Evolutionary conservation across 2,797 vertebrate genomes (phyloP), one percentile per base, ranked within the genome.

Genomic region (Chaetophractus vellerosus): DNA sequence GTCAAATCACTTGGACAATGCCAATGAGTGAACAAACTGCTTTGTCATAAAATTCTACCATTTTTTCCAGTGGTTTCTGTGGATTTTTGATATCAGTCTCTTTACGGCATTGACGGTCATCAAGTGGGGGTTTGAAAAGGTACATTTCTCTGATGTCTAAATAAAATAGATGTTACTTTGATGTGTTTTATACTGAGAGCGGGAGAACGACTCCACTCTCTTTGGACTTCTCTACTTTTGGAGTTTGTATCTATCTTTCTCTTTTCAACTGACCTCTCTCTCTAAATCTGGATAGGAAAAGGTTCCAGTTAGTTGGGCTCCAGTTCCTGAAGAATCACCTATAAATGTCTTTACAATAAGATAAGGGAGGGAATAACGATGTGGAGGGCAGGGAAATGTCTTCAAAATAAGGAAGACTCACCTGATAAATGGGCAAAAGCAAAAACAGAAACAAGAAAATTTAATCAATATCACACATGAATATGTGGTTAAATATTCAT

Each of bases 81-180:
- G 24, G 84, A 97, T 98, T 97, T 98, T 98, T 97, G 93, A 98
- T 98, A 98, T 97, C 96, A 96, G 96, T 97, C 91, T 98, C 88
- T 98, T 98, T 97, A 97, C 96, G 97, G 96, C 83, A 95, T 93
- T 98, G 98, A 97, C 97, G 98, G 96, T 97, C 97, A 98, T 98
- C 97, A 97, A 97, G 82, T 36, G 91, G 95, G 97, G 98, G 97
- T 98, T 98, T 98, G 97, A 98, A 97, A 97, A 97, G 98, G 97
- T 97, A 96, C 96, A 94, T 97, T 98, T 98, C 98, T 97, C 96
- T 98, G 98, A 98, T 97, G 98, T 98, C 97, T 97, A 98, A 98
- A 98, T 98, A 98, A 97, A 98, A 97, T 95, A 94, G 95, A 76
- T 98, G 91, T 97, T 96, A 92, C 97, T 98, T 98, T 98, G 97